phyloP scores from a whole-genome alignment of 2,113 vertebrate species.

The Triplophysa rosa region DNA sequence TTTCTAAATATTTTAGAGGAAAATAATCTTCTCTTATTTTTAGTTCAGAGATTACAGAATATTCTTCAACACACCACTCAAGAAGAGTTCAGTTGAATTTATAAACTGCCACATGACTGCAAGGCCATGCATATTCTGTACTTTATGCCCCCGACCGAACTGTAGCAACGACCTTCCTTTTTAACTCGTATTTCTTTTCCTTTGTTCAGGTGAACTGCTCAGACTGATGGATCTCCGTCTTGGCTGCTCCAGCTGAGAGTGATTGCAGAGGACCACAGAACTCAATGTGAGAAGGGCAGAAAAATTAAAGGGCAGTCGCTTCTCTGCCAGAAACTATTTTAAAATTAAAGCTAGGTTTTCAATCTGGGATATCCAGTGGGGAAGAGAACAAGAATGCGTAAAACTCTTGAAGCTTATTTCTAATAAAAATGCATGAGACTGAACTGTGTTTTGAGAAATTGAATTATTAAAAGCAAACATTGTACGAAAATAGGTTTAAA shows the following conservation, averaged over 20 bases:
- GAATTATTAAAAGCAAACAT: slow-evolving; percentile 86
- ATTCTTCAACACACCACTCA: background rate
- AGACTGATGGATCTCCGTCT: background rate
- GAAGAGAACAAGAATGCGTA: slow-evolving; percentile 49
- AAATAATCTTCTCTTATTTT: background rate
- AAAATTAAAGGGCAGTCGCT: slow-evolving; percentile 31
- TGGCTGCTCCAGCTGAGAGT: background rate
- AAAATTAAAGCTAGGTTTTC: slow-evolving; percentile 45
- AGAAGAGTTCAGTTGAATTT: background rate
- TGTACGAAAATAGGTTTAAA: slow-evolving; percentile 76
- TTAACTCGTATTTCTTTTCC: background rate
- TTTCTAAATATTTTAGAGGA: background rate
- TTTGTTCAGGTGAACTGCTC: slow-evolving; percentile 1
- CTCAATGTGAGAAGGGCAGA: slow-evolving; percentile 19
- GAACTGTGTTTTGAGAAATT: slow-evolving; percentile 74
- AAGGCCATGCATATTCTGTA: background rate
- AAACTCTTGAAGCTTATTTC: slow-evolving; percentile 61
- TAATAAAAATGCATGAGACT: slow-evolving; percentile 77
- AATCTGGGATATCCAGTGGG: slow-evolving; percentile 26
- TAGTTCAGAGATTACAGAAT: background rate
- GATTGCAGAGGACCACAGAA: background rate
- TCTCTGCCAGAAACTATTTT: slow-evolving; percentile 44
- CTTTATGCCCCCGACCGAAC: background rate
- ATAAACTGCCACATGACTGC: background rate
- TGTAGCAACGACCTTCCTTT: background rate